Conservation (phyloP, 2,797 vertebrate species). For the Malurus leucopterus region DNA sequence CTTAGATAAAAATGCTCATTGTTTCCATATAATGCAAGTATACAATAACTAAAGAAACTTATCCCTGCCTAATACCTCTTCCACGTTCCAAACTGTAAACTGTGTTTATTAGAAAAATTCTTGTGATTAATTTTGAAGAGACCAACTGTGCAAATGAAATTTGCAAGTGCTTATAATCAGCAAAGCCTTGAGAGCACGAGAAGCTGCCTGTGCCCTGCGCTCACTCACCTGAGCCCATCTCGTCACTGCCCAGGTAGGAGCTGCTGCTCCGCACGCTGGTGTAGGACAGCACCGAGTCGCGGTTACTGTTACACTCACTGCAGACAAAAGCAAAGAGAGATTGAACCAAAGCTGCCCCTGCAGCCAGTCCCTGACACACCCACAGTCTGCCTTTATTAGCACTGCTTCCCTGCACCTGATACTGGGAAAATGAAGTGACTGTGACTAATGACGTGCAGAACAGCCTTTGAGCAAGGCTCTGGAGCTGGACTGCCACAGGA, state of each 20-base stretch:
- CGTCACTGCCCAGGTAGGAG: slow-evolving; percentile 95
- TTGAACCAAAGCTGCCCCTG: background rate
- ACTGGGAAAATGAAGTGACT: background rate
- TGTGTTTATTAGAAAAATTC: background rate
- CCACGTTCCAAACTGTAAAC: background rate
- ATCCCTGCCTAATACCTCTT: background rate
- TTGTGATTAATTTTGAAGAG: background rate
- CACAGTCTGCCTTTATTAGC: background rate
- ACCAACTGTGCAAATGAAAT: background rate
- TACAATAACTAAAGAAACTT: background rate
- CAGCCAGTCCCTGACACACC: background rate
- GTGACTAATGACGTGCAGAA: background rate
- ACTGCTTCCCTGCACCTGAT: background rate
- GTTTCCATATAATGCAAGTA: background rate
- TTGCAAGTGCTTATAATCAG: background rate
- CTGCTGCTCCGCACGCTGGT: slow-evolving; percentile 96
- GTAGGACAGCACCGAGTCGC: slow-evolving; percentile 95
- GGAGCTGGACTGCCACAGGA: background rate
- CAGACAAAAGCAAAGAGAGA: background rate
- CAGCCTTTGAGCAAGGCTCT: background rate
- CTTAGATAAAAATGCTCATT: background rate
- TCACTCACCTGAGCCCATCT: slow-evolving; percentile 95
- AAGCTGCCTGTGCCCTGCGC: too few relatives aligned
- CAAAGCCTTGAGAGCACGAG: background rate
- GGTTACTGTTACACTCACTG: slow-evolving; percentile 97